Evolutionary conservation across 2,888 invertebrate genomes (phyloP), one percentile per base, ranked within the genome.

Genomic region (Xylocampa areola): DNA sequence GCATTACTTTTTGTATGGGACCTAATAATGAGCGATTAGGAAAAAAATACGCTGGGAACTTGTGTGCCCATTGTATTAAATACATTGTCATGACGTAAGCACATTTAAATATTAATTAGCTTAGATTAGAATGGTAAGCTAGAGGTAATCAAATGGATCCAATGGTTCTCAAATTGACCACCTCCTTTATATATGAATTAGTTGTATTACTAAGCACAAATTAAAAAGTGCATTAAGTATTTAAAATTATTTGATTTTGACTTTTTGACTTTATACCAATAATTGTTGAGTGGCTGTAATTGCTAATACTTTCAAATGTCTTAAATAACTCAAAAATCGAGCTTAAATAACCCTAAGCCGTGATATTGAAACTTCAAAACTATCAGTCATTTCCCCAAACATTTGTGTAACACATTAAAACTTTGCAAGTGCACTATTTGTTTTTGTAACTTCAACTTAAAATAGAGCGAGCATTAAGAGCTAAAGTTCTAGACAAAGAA

Each of bases 11-110:
- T 91, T 90, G 81, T 88, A 76, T 68, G 72, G 70, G 69, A 74
- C 80, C 85, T 87, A 86, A 89, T 90, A 90, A 91, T 88, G 87
- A 91, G 81, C 86, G 88, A 90, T 91, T 90, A 88, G 80, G 48
- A 87, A 87, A 87, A 89, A 87, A 82, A 80, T 76, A 77, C 47
- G 73, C 80, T 86, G 85, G 87, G 86, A 86, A 85, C 84, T 76
- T 74, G 79, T 83, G 81, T 83, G 80, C 70, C 79, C 81, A 86
- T 84, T 82, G 81, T 88, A 85, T 82, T 86, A 86, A 86, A 82
- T 83, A 86, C 86, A 83, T 84, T 84, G 83, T 87, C 84, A 83
- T 92, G 91, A 91, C 90, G 90, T 90, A 85, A 84, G 89, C 89
- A 86, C 82, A 71, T 89, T 89, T 81, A 77, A 80, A 84, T 85